These are phyloP conservation scores for Euplagia quadripunctaria DNA, from an alignment of 2,888 invertebrate genomes.

Conservation along the genomic window DNA sequence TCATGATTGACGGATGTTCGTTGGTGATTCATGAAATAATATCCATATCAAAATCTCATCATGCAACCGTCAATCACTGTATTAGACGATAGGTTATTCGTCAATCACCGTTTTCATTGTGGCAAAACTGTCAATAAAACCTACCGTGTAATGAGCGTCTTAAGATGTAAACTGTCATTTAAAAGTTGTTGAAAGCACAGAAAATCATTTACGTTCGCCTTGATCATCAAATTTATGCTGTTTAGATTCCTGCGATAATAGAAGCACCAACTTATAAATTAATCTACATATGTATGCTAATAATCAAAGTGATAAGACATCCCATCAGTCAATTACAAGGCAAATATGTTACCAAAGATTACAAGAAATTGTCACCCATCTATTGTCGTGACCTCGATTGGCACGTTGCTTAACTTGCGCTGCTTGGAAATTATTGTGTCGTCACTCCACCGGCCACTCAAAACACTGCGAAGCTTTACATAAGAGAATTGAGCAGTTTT, in stretches of 20 bases:
- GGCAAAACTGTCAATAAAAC: no score
- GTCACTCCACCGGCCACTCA: neutral
- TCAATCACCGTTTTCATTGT: no score
- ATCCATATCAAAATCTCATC: no score
- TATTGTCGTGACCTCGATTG: no score
- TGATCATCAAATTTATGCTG: neutral
- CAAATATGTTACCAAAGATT: neutral
- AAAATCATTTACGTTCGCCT: neutral
- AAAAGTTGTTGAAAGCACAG: neutral
- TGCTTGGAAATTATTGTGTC: neutral
- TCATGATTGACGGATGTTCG: no score
- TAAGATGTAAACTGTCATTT: no score
- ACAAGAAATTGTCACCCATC: no score
- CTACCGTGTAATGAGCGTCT: no score
- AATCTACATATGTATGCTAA: no score
- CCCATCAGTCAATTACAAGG: neutral
- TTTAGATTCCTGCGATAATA: neutral
- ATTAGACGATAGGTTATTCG: no score
- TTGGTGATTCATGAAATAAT: no score
- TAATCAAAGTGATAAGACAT: neutral
- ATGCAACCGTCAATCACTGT: no score
- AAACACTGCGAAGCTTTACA: constrained; percentile 53
- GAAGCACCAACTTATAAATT: neutral
- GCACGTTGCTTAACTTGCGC: neutral
- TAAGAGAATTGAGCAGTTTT: constrained; percentile 55